A percentile compares a stretch with the other conserved stretches of the same genome.
Conservation (phyloP, 2,797 vertebrate species). For the Protonibea diacanthus region DNA sequence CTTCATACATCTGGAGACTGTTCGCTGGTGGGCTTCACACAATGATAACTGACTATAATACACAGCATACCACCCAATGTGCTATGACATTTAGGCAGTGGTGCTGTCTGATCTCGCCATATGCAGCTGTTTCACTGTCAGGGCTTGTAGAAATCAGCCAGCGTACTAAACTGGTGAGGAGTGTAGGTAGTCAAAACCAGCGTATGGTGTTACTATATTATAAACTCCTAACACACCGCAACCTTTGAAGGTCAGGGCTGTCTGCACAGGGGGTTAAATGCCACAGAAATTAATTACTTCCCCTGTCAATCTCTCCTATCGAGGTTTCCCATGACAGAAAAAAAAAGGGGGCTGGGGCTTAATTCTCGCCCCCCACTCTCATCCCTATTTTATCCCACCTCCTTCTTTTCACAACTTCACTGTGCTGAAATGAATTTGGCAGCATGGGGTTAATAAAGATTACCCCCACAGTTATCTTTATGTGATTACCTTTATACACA, state of each 20-base stretch:
- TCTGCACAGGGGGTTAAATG: slow-evolving; percentile 77
- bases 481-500: slow-evolving; percentile 73
- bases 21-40: slow-evolving; percentile 18
- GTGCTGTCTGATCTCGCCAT: slow-evolving; percentile 32
- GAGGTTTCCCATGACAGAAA: slow-evolving; percentile 63
- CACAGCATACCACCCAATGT: slow-evolving; percentile 7
- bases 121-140: slow-evolving; percentile 41
- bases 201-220: slow-evolving; percentile 49
- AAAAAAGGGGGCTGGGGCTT: slow-evolving; percentile 36
- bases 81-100: slow-evolving; percentile 34
- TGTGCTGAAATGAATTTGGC: slow-evolving; percentile 68
- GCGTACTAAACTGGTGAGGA: slow-evolving; percentile 31
- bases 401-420: slow-evolving; percentile 54
- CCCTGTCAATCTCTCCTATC: slow-evolving; percentile 75
- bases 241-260: slow-evolving; percentile 76
- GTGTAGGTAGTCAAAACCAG: slow-evolving; percentile 32
- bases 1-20: slow-evolving; percentile 30
- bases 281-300: slow-evolving; percentile 80
- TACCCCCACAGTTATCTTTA: slow-evolving; percentile 68
- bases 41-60: slow-evolving; percentile 26
- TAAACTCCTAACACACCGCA: slow-evolving; percentile 61
- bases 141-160: slow-evolving; percentile 44
- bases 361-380: slow-evolving; percentile 29
- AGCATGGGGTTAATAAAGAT: slow-evolving; percentile 75
- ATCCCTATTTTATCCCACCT: slow-evolving; percentile 14